Conservation (phyloP, 2,113 vertebrate species). For the Microtus oregoni region DNA sequence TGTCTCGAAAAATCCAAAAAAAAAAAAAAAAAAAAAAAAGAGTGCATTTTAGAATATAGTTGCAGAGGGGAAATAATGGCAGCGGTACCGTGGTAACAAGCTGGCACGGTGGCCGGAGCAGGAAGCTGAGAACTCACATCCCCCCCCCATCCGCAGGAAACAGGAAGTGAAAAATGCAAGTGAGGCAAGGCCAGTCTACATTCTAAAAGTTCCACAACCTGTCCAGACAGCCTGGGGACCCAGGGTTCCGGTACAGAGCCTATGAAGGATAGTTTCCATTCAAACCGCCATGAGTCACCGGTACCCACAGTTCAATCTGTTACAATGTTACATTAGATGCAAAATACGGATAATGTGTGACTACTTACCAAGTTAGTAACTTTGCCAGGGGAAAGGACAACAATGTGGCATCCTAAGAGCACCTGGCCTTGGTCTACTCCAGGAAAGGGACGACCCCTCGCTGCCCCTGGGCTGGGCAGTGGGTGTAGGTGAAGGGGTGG, state of each 20-base stretch:
- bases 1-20: too few species aligned
- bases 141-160: background rate
- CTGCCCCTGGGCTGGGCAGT: background rate
- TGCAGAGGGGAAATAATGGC: background rate
- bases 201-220: background rate
- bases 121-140: background rate
- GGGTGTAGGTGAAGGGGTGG: background rate
- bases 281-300: too few species aligned
- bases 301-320: too few species aligned
- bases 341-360: too few species aligned
- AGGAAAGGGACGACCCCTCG: too few species aligned
- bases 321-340: too few species aligned
- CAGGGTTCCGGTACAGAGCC: background rate
- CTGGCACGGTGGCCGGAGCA: background rate
- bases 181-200: background rate
- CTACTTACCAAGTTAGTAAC: too few species aligned
- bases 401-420: background rate
- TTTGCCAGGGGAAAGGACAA: too few species aligned
- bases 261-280: background rate
- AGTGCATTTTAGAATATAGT: background rate
- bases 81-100: background rate
- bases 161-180: background rate
- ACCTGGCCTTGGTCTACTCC: background rate
- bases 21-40: too few species aligned
- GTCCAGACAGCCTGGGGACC: background rate